Evolutionary conservation across 2,888 invertebrate genomes (phyloP).

Genomic region (Stenotaenia linearis): DNA sequence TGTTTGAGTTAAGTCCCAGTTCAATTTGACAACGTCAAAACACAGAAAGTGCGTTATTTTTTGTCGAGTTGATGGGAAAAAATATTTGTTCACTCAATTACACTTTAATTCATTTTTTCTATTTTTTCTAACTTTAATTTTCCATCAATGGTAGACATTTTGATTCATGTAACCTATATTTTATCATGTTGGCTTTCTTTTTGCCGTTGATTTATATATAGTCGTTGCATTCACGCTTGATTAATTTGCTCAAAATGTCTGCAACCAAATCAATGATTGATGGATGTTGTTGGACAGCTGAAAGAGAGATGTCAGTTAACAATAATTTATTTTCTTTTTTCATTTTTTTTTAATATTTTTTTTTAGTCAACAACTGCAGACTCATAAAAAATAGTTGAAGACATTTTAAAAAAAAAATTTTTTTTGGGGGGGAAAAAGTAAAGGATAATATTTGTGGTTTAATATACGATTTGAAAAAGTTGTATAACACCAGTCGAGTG

Average conservation of each 20-base stretch:
- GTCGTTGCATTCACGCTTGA: neutral
- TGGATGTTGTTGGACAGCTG: neutral
- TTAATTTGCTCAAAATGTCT: neutral
- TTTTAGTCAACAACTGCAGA: neutral
- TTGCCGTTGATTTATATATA: neutral
- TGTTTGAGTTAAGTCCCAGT: no score
- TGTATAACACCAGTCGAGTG: neutral
- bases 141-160: neutral
- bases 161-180: neutral
- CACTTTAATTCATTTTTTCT: neutral
- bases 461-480: neutral
- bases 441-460: neutral
- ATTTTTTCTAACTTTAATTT: neutral
- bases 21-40: neutral
- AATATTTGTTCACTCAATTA: neutral
- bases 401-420: neutral
- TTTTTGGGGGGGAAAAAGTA: no score
- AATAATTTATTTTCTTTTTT: neutral
- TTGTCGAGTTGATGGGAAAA: neutral
- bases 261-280: neutral
- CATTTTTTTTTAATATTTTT: neutral
- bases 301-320: conserved; percentile 2
- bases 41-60: neutral
- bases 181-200: neutral
- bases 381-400: neutral